Base-by-base conservation (phyloP, 2,113 vertebrate species). In the Sylvilagus bachmani region DNA sequence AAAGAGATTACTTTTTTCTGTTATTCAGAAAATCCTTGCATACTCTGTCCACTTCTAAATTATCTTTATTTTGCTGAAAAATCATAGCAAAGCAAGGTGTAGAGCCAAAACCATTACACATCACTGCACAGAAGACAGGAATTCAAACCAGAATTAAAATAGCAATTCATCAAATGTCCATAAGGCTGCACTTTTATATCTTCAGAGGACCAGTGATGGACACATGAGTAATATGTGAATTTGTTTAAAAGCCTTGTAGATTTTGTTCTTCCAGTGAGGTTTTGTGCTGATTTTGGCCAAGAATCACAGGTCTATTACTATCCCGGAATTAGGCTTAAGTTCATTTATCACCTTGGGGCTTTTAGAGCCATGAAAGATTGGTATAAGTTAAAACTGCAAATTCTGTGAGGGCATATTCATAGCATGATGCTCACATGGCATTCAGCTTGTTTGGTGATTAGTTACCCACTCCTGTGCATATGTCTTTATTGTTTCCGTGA, bases 71-170 rank as follows among this genome's bases (percentile, higher is more conserved):
- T 92, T 90, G 29, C 94, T 80, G 51, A 82, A 81, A 17, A 92
- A 27, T 93, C 70, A 79, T 58, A 87, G 61, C 66, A 77, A 10
- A 66, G 29, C 55, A 93, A 94, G 66, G 79, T 1, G 4, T 58
- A 53, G 38, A 67, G 27, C 74, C 55, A 92, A 90, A 86, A 89
- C 44, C 17, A 27, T 49, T 82, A 85, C 36, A 22, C 12, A 66
- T 93, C 69, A 74, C 14, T 79, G 6, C 51, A 86, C 86, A 64
- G 71, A 44, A 71, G 36, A 73, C 12, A 77, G 49, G 16, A 8
- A 87, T 83, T 91, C 25, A 95, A 90, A 62, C 9, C 16, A 70
- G 62, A 96, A 95, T 95, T 96, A 87, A 95, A 75, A 91, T 44
- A 83, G 25, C 14, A 93, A 93, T 89, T 88, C 29, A 93, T 67